phyloP scores from a whole-genome alignment of 2,113 vertebrate species.

The Mustelus asterias region DNA sequence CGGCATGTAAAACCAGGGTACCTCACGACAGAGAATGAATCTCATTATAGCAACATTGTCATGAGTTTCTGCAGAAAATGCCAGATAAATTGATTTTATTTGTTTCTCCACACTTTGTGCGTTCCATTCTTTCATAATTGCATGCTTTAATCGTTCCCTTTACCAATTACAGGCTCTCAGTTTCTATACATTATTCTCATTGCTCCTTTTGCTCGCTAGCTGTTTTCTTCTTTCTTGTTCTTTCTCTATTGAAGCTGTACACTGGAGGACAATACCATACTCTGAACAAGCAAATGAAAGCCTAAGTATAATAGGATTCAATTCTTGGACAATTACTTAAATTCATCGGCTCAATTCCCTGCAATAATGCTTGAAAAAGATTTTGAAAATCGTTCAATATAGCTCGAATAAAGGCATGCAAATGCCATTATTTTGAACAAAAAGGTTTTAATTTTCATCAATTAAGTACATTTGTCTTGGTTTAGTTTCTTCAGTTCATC shows the following conservation, averaged over 20 bases:
- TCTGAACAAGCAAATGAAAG: constrained; percentile 25
- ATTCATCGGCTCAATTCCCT: constrained; percentile 10
- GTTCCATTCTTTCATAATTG: constrained; percentile 22
- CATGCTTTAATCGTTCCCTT: constrained; percentile 16
- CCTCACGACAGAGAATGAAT: constrained; percentile 27
- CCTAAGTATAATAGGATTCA: constrained; percentile 7
- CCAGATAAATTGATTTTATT: constrained; percentile 24
- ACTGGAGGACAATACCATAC: not conserved
- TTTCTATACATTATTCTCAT: not conserved
- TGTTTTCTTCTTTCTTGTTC: constrained; percentile 1
- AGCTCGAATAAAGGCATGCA: not conserved
- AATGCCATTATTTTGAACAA: constrained; percentile 18
- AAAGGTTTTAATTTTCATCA: constrained; percentile 10
- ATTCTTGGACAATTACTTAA: not conserved
- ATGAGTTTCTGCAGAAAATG: not conserved
- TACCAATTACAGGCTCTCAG: not conserved
- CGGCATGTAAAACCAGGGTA: constrained; percentile 26
- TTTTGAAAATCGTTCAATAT: constrained; percentile 20
- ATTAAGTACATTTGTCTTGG: not conserved
- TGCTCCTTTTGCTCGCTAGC: not conserved
- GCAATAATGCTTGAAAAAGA: not conserved
- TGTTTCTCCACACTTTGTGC: constrained; percentile 32
- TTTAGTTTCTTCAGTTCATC: not conserved
- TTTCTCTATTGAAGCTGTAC: constrained; percentile 10
- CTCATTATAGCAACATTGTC: constrained; percentile 10